phyloP scores from a whole-genome alignment of 2,888 invertebrate species.

The Caenorhabditis sp. region DNA sequence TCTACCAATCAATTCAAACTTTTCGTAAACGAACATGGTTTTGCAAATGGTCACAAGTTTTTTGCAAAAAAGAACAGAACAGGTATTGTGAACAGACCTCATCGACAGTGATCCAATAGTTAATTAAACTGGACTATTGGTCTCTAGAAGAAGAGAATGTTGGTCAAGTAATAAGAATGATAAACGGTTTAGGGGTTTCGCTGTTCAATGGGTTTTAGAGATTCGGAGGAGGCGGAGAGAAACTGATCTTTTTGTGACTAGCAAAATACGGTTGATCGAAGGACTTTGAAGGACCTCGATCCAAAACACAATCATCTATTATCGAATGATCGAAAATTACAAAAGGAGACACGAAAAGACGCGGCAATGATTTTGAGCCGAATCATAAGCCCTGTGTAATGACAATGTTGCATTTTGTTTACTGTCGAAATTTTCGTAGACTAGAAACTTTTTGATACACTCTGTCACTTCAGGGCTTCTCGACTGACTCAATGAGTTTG shows the following conservation, averaged over 20 bases:
- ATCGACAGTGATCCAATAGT: not conserved
- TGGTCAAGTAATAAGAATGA: not conserved
- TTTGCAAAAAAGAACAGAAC: slow-evolving; percentile 1
- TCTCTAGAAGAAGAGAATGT: not conserved
- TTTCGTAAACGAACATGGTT: not conserved
- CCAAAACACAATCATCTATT: not conserved
- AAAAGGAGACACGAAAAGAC: not conserved
- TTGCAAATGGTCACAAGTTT: slow-evolving; percentile 19
- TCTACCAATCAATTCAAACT: not conserved
- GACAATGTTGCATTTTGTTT: slow-evolving; percentile 25
- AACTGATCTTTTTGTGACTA: too few species aligned
- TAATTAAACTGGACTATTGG: not conserved
- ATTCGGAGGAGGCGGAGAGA: too few species aligned
- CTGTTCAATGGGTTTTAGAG: not conserved
- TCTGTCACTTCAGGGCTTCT: not conserved
- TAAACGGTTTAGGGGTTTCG: not conserved
- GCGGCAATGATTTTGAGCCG: slow-evolving; percentile 10
- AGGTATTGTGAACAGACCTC: not conserved
- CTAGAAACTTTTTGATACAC: slow-evolving; percentile 7
- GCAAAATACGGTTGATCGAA: too few species aligned
- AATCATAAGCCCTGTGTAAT: slow-evolving; percentile 19
- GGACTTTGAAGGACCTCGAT: not conserved
- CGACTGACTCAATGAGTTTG: not conserved
- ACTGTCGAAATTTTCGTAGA: slow-evolving; percentile 18
- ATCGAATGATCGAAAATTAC: not conserved